Conservation (phyloP, 2,113 vertebrate species). For the Leuciscus idus region DNA sequence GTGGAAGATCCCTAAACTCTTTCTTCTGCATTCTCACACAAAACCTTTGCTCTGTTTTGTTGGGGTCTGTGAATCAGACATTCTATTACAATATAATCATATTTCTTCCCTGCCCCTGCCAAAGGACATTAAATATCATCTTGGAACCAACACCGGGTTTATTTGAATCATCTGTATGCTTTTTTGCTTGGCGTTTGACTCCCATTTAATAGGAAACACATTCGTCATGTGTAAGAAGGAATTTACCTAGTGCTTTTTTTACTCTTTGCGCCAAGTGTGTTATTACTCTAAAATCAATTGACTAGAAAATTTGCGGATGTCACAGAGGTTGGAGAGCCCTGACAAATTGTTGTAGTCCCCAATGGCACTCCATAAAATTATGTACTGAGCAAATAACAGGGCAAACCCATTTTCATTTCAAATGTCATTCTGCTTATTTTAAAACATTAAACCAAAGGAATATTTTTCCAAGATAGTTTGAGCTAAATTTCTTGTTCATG, state of each 20-base stretch:
- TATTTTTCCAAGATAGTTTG: neutral
- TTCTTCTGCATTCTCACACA: constrained; percentile 24
- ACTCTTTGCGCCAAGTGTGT: neutral
- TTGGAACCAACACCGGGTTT: constrained; percentile 53
- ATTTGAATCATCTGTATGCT: constrained; percentile 60
- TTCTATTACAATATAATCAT: constrained; percentile 53
- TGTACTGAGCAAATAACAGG: constrained; percentile 4
- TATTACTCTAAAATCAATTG: constrained; percentile 27
- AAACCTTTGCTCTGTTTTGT: constrained; percentile 42
- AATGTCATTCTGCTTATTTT: constrained; percentile 1
- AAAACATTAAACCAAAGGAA: neutral
- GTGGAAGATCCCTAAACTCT: constrained; percentile 31
- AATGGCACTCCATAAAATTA: neutral
- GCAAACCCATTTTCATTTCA: neutral
- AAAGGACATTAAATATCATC: constrained; percentile 60
- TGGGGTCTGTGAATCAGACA: constrained; percentile 60
- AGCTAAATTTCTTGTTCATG: neutral
- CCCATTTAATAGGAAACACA: constrained; percentile 58
- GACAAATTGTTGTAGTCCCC: neutral
- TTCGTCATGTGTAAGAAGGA: constrained; percentile 42
- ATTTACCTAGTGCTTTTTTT: constrained; percentile 36
- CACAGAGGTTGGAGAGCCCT: constrained; percentile 6
- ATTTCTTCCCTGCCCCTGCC: constrained; percentile 47
- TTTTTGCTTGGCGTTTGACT: constrained; percentile 50
- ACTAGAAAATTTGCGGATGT: constrained; percentile 11